Evolutionary conservation across 2,888 invertebrate species (phyloP), one percentile per base, ranked within the genome.

Genomic region (Colletes collaris): DNA sequence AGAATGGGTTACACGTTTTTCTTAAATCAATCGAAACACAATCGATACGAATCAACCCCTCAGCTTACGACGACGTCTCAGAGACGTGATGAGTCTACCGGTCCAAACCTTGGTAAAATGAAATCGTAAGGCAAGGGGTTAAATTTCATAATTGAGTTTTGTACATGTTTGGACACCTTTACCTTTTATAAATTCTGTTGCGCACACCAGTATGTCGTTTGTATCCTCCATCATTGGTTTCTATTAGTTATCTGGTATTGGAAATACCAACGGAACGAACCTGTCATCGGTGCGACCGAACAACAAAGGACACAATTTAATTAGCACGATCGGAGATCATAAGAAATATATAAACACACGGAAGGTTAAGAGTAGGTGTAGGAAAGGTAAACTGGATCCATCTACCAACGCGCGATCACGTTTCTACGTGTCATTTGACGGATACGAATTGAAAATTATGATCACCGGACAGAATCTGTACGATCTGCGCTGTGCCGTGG

Each of bases 181-280:
- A 92, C 92, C 92, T 91, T 91, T 92, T 72, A 93, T 91, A 76
- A 92, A 90, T 83, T 92, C 92, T 7, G 91, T 88, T 27, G 91
- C 87, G 46, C 89, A 90, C 35, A 92, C 85, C 58, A 92, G 78
- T 76, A 89, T 79, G 65, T 90, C 89, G 59, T 89, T 88, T 81
- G 88, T 89, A 75, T 91, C 90, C 73, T 92, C 92, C 92, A 92
- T 92, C 71, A 69, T 90, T 65, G 60, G 58, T 62, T 73, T 60
- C 40, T 76, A 53, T 55, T 67, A 65, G 56, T 59, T 72, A 58
- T 63, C 35, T 37, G 55, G 59, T 80, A 67, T 49, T 46, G 49
- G 11, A 59, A 76, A 75, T 80, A 76, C 59, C 76, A 75, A 67
- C 68, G 60, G 62, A 69, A 35, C 63, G 49, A 78, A 56, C 69